Evolutionary conservation across 2,797 vertebrate genomes (phyloP).

Genomic region (Pogonophryne albipinna): DNA sequence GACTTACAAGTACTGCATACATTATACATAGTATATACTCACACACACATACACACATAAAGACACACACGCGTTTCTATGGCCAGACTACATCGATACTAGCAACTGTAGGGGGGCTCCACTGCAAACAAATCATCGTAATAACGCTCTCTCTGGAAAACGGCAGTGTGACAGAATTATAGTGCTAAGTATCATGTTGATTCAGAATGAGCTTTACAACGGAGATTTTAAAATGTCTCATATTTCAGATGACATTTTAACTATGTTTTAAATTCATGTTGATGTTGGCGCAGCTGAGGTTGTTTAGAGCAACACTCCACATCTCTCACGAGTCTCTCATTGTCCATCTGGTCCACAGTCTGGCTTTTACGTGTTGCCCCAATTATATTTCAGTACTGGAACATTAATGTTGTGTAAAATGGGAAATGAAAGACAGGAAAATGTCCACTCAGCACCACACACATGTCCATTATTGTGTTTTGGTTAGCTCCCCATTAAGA

Average conservation of each 20-base stretch:
- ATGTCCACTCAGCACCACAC: not conserved
- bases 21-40: not conserved
- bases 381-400: constrained; percentile 17
- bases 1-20: constrained; percentile 4
- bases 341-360: constrained; percentile 39
- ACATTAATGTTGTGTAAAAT: constrained; percentile 21
- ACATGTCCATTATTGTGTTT: not conserved
- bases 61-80: not conserved
- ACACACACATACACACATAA: constrained; percentile 14
- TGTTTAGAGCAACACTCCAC: constrained; percentile 31
- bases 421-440: constrained; percentile 3
- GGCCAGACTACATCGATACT: constrained; percentile 18
- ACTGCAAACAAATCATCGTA: constrained; percentile 54
- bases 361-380: constrained; percentile 31
- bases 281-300: constrained; percentile 41
- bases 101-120: constrained; percentile 13
- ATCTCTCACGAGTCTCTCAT: constrained; percentile 44
- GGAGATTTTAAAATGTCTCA: constrained; percentile 60
- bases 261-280: constrained; percentile 69
- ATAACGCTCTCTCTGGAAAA: constrained; percentile 58
- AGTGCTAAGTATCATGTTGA: constrained; percentile 63
- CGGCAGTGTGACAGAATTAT: constrained; percentile 63
- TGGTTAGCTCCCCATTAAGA: not conserved
- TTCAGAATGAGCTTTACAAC: constrained; percentile 67
- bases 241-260: constrained; percentile 68